These are phyloP conservation scores for Phyllopteryx taeniolatus DNA, from an alignment of 2,113 vertebrate genomes.

Conservation along the genomic window DNA sequence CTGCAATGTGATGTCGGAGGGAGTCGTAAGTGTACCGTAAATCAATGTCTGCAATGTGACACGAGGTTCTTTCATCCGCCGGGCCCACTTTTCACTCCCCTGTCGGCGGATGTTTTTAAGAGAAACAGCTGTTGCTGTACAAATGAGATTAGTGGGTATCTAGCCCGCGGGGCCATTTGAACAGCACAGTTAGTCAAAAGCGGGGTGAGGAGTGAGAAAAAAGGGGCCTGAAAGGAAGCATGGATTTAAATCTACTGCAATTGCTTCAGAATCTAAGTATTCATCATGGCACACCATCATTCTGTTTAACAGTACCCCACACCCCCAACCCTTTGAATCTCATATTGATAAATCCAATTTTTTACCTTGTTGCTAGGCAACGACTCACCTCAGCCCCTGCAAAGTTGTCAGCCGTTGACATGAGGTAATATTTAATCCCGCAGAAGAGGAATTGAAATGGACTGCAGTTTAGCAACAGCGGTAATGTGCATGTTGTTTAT, in stretches of 20 bases:
- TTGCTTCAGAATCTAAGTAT: slow-evolving; percentile 34
- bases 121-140: slow-evolving; percentile 71
- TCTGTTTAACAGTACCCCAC: slow-evolving; percentile 11
- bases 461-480: neutral
- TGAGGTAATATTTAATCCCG: slow-evolving; percentile 46
- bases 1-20: slow-evolving; percentile 22
- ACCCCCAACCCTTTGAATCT: slow-evolving; percentile 28
- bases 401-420: slow-evolving; percentile 54
- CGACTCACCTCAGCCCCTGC: slow-evolving; percentile 53
- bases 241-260: slow-evolving; percentile 54
- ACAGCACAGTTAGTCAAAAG: slow-evolving; percentile 50
- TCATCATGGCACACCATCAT: slow-evolving; percentile 49
- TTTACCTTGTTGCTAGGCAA: slow-evolving; percentile 67
- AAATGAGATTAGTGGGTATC: slow-evolving; percentile 70
- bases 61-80: slow-evolving; percentile 58
- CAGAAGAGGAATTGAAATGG: slow-evolving; percentile 30
- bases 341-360: slow-evolving; percentile 43
- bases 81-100: slow-evolving; percentile 53
- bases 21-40: slow-evolving; percentile 42
- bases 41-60: slow-evolving; percentile 57
- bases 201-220: slow-evolving; percentile 32
- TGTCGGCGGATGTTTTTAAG: slow-evolving; percentile 68
- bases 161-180: slow-evolving; percentile 56
- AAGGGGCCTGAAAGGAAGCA: slow-evolving; percentile 55
- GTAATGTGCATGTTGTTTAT: neutral